Conservation (phyloP, 2,888 invertebrate species). For the Cephus rjabovi region DNA sequence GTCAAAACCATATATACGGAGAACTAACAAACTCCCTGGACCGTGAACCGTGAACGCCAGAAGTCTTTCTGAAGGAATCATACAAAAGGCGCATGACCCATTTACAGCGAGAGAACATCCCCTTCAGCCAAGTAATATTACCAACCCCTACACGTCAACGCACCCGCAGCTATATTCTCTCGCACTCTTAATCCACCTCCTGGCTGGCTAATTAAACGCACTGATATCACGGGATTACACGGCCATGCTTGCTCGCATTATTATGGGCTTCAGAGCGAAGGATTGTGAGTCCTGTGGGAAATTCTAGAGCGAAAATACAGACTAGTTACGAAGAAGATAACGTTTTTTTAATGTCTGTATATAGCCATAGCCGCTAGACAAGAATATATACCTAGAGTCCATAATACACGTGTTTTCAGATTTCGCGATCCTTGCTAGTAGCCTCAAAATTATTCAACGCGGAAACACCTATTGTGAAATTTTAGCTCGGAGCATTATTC, state of each 20-base stretch:
- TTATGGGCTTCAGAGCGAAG: conserved; percentile 3
- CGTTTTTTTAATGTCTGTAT: conserved; percentile 42
- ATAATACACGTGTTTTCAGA: too few species aligned
- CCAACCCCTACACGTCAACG: not conserved
- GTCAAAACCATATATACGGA: too few species aligned
- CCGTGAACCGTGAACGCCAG: not conserved
- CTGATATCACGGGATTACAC: conserved; percentile 14
- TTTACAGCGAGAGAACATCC: not conserved
- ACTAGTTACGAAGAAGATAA: conserved; percentile 44
- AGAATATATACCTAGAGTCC: too few species aligned
- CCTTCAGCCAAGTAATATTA: conserved; percentile 17
- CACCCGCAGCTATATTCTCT: conserved; percentile 1
- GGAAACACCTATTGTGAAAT: too few species aligned
- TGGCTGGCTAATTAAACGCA: conserved; percentile 22
- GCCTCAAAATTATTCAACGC: too few species aligned
- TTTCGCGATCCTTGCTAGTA: too few species aligned
- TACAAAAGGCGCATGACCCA: too few species aligned
- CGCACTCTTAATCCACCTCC: not conserved
- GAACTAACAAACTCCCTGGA: not conserved
- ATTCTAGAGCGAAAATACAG: conserved; percentile 42
- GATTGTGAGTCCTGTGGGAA: conserved; percentile 40
- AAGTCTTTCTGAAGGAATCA: not conserved
- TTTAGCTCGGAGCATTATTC: too few species aligned
- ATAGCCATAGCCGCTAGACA: too few species aligned
- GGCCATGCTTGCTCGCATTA: not conserved